Evolutionary conservation across 2,888 invertebrate genomes (phyloP).

Genomic region (Cataglyphis livida): DNA sequence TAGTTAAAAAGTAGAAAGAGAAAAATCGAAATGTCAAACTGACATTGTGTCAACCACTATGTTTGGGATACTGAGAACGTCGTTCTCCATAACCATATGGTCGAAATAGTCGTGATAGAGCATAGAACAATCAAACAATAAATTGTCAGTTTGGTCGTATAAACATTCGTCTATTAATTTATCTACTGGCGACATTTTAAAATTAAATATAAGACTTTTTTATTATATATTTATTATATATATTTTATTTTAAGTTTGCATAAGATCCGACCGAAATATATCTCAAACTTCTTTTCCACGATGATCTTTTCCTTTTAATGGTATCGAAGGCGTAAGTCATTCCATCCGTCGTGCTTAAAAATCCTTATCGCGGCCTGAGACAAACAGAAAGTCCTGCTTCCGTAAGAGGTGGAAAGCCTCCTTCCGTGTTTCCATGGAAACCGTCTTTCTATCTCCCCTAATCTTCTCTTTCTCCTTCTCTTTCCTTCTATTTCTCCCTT

Average conservation of each 20-base stretch:
- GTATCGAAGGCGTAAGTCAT: neutral
- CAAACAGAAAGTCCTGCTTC: slow-evolving; percentile 77
- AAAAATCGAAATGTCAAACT: too few species aligned
- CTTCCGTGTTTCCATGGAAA: slow-evolving; percentile 81
- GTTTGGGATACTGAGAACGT: too few species aligned
- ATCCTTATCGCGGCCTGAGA: slow-evolving; percentile 68
- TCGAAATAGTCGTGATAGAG: too few species aligned
- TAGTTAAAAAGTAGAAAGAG: too few species aligned
- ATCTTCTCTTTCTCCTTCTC: slow-evolving; percentile 48
- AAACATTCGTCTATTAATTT: too few species aligned
- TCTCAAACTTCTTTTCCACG: neutral
- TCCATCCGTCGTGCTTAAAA: slow-evolving; percentile 54
- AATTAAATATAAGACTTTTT: too few species aligned
- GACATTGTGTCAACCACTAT: too few species aligned
- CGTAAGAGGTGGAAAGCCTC: slow-evolving; percentile 72
- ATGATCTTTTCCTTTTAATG: neutral
- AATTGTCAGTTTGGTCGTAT: too few species aligned
- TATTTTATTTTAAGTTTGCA: neutral
- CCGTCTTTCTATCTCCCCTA: slow-evolving; percentile 70
- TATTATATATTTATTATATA: neutral
- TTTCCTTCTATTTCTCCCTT: slow-evolving; percentile 27
- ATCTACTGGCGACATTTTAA: too few species aligned
- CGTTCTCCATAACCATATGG: too few species aligned
- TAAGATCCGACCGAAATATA: neutral
- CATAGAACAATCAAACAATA: too few species aligned